Base-by-base conservation (phyloP, 2,888 invertebrate species). In the Adineta ricciae region DNA sequence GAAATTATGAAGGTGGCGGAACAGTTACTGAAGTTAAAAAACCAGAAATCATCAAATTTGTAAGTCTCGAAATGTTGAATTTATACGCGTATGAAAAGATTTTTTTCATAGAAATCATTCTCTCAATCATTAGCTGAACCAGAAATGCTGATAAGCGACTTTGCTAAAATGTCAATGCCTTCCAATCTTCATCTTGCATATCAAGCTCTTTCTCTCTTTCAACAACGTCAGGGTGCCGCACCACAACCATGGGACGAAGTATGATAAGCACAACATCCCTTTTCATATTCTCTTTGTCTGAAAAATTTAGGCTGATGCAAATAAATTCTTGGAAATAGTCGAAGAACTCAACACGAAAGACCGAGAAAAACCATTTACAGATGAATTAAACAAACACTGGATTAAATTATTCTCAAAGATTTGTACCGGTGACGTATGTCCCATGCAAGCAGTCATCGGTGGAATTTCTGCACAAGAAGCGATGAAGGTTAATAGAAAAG, bases 401-500 rank as follows among this genome's bases (percentile, higher is more conserved):
- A 88, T 95, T 92, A 92, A 93, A 86, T 93, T 92, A 64, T 95
- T 97, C 91, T 93, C 95, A 41, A 94, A 95, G 91, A 92, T 93
- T 24, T 89, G 90, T 21, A 87, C 88, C 5, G 92, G 92, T 36
- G 91, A 91, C 87, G 87, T 92, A 50, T 94, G 94, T 89, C 97
- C 98, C 0, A 93, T 99, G 91, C 95, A 96, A 89, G 96, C 96
- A 0, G 94, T 95, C 0, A 94, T 98, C 88, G 99, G 99, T 84
- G 98, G 98, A 41, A 93, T 97, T 84, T 95, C 97, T 7, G 98
- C 98, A 41, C 99, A 99, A 91, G 99, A 99, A 92, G 96, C 93
- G 36, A 92, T 99, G 94, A 99, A 99, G 92, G 97, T 96, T 0
- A 96, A 96, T 36, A 72, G 32, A n/a, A n/a, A n/a, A n/a, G n/a